Conservation (phyloP, 2,113 vertebrate species). For the Riparia riparia region DNA sequence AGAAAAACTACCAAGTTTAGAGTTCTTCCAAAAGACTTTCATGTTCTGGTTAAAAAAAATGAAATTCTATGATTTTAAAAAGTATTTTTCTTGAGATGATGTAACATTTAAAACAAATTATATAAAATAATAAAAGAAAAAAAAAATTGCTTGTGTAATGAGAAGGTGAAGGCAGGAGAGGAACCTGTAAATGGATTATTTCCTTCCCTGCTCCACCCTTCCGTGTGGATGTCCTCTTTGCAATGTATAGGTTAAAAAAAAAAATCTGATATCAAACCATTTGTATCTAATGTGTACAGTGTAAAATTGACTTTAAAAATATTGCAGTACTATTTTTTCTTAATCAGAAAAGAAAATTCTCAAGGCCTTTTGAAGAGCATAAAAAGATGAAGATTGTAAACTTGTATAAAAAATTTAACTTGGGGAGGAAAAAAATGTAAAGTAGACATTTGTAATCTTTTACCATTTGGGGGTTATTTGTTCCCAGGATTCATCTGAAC, state of each 20-base stretch:
- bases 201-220: conserved; percentile 70
- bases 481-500: conserved; percentile 87
- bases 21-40: conserved; percentile 83
- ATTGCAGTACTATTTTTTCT: conserved; percentile 96
- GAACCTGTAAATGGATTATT: conserved; percentile 73
- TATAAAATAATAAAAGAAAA: conserved; percentile 70
- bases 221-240: conserved; percentile 76
- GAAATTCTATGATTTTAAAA: conserved; percentile 81
- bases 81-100: conserved; percentile 85
- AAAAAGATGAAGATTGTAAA: conserved; percentile 87
- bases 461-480: conserved; percentile 84
- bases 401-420: conserved; percentile 83
- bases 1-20: conserved; percentile 70
- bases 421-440: conserved; percentile 82
- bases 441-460: conserved; percentile 93
- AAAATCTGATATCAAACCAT: conserved; percentile 81
- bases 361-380: conserved; percentile 88
- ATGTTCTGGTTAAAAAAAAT: conserved; percentile 78
- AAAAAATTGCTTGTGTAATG: conserved; percentile 64
- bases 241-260: conserved; percentile 86
- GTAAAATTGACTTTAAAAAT: conserved; percentile 93
- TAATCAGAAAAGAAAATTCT: conserved; percentile 91
- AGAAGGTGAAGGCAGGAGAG: conserved; percentile 72
- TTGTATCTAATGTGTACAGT: conserved; percentile 92
- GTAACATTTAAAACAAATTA: conserved; percentile 83